Evolutionary conservation across 2,888 invertebrate genomes (phyloP).

Genomic region (Augochlorella aurata): DNA sequence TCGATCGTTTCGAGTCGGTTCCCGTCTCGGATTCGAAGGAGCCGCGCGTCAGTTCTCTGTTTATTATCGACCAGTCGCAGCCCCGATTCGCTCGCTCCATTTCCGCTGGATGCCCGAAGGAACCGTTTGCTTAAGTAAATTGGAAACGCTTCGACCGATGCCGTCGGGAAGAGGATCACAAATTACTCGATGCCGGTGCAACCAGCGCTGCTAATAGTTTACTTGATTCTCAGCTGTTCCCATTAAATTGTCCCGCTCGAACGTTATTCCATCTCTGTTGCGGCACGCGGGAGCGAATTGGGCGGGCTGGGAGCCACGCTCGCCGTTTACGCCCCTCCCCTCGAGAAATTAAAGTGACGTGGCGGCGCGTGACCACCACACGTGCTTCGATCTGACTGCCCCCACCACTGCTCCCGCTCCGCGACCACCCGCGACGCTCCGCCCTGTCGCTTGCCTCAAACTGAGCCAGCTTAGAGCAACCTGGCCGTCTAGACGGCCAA

Average conservation of each 20-base stretch:
- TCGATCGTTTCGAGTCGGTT: conserved; percentile 2
- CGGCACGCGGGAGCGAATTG: background rate
- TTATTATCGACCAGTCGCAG: background rate
- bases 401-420: background rate
- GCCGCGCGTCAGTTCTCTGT: conserved; percentile 14
- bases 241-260: background rate
- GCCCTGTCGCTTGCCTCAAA: background rate
- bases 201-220: background rate
- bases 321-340: background rate
- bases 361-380: background rate
- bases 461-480: background rate
- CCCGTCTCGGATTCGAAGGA: background rate
- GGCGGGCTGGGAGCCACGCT: background rate
- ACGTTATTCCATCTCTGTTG: background rate
- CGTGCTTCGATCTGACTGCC: background rate
- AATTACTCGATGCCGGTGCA: background rate
- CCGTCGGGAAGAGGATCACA: background rate
- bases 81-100: background rate
- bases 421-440: background rate
- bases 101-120: too few species aligned
- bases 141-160: conserved; percentile 5
- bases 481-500: background rate
- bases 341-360: background rate
- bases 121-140: conserved; percentile 23
- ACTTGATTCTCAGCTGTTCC: background rate